Evolutionary conservation across 2,113 vertebrate species (phyloP), one percentile per base, ranked within the genome.

Genomic region (Caranx ignobilis): DNA sequence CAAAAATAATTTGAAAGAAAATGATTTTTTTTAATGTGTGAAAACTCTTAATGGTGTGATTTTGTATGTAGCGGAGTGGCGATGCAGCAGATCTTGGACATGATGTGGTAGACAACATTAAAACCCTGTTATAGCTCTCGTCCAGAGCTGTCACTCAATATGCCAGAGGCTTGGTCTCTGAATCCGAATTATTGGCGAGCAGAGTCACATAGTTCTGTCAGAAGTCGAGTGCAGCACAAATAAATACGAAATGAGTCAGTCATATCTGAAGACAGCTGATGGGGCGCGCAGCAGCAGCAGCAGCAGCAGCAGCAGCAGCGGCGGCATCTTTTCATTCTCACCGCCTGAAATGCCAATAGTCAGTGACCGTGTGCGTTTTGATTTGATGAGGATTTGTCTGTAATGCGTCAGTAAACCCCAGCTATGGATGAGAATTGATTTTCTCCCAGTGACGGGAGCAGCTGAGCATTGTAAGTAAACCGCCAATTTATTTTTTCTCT

Each of bases 301-400:
- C 26, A 26, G 26, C 26, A 26, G 26, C 26, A 26, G 26, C 26
- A 26, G 26, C 26, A 1, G 26, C 26, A 26, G 26, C 26, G 26
- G 26, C 73, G 57, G 55, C 59, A 32, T 55, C 26, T 72, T 57
- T 79, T 76, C 35, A 34, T 15, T 15, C 41, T 63, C 78, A 19
- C 55, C 31, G 66, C 32, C 75, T 83, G 50, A 76, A 84, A 88
- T 76, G 88, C 68, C 87, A 66, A 83, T 87, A 89, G 83, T 69
- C 82, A 87, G 84, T 82, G 88, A 88, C 73, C 48, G 37, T 59
- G 86, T 55, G 52, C 15, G 56, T 85, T 86, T 87, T 86, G 88
- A 92, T 88, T 90, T 76, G 82, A 80, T 88, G 85, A 91, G 87
- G 82, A 88, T 91, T 89, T 87, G 69, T 85, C 80, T 80, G 82